Evolutionary conservation across 2,888 invertebrate genomes (phyloP).

Genomic region (Sabatieria punctata): DNA sequence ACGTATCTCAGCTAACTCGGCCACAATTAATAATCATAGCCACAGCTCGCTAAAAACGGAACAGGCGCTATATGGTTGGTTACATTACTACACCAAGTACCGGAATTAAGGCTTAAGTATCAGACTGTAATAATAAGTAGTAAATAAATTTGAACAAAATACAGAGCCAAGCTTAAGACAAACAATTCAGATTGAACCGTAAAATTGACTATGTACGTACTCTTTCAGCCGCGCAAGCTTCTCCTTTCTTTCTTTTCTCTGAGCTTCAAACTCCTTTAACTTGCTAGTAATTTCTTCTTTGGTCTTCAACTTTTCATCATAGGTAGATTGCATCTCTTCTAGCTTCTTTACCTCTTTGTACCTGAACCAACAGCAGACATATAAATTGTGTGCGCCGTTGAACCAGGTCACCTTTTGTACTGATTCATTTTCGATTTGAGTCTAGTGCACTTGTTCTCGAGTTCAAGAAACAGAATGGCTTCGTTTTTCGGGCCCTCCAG

Average conservation of each 20-base stretch:
- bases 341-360: background rate
- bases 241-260: slow-evolving; percentile 44
- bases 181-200: too few relatives aligned
- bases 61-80: too few relatives aligned
- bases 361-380: background rate
- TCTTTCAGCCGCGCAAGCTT: slow-evolving; percentile 43
- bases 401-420: slow-evolving; percentile 32
- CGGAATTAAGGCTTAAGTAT: background rate
- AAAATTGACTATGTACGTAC: slow-evolving; percentile 34
- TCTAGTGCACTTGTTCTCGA: slow-evolving; percentile 55
- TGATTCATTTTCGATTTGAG: slow-evolving; percentile 55
- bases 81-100: background rate
- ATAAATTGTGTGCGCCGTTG: background rate
- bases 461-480: slow-evolving; percentile 48
- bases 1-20: too few relatives aligned
- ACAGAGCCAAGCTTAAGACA: too few relatives aligned
- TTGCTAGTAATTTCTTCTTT: too few relatives aligned
- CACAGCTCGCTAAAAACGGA: background rate
- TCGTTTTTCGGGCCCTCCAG: slow-evolving; percentile 36
- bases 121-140: background rate
- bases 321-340: slow-evolving; percentile 45
- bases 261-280: slow-evolving; percentile 40
- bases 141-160: background rate
- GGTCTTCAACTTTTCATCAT: slow-evolving; percentile 54
- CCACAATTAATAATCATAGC: too few relatives aligned